phyloP scores from a whole-genome alignment of 1,140 invertebrate species.

The Diorhabda sublineata region DNA sequence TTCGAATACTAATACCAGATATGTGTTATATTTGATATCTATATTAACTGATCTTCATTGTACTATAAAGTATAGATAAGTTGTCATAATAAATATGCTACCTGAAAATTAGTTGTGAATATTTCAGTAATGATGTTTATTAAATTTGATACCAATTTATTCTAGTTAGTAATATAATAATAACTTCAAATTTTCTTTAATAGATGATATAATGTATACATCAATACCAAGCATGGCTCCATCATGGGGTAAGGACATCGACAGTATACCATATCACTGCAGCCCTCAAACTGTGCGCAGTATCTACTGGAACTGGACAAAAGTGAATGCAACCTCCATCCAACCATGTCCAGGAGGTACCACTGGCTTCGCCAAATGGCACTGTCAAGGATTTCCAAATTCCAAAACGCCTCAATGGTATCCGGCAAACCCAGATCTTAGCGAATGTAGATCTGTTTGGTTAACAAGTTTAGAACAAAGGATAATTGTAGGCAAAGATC shows the following conservation, averaged over 20 bases:
- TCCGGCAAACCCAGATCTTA: conserved; percentile 76
- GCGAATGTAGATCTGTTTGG: conserved; percentile 88
- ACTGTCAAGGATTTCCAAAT: conserved; percentile 53
- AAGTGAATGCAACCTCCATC: conserved; percentile 69
- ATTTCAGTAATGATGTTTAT: not conserved
- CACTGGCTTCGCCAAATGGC: conserved; percentile 78
- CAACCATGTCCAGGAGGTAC: conserved; percentile 87
- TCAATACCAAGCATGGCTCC: conserved; percentile 37
- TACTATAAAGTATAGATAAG: too few relatives aligned
- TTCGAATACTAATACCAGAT: too few relatives aligned
- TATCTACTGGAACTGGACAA: conserved; percentile 85
- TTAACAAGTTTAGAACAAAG: conserved; percentile 76
- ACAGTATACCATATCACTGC: conserved; percentile 54
- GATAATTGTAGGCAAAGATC: conserved; percentile 65
- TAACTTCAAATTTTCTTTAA: conserved; percentile 3
- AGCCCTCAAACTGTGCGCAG: conserved; percentile 67
- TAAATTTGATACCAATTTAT: too few relatives aligned
- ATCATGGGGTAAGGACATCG: conserved; percentile 35
- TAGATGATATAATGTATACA: conserved; percentile 21
- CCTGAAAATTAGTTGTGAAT: too few relatives aligned
- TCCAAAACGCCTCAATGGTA: conserved; percentile 61
- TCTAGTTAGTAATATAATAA: too few relatives aligned
- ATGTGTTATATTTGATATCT: too few relatives aligned
- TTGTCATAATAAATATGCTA: too few relatives aligned
- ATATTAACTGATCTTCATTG: too few relatives aligned